Evolutionary conservation across 2,797 vertebrate genomes (phyloP).

Genomic region (Periparus ater): DNA sequence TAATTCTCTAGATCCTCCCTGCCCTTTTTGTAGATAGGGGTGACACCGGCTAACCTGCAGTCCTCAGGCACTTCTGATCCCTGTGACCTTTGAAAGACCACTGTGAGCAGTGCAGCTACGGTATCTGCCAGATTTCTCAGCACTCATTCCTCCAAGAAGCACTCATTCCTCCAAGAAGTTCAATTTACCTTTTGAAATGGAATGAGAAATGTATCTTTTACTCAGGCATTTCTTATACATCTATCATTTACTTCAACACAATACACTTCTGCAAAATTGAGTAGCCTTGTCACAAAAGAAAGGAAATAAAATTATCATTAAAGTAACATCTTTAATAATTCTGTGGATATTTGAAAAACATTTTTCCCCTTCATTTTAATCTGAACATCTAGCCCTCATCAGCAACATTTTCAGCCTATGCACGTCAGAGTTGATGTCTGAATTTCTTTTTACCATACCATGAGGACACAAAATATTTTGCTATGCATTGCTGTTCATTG

Average conservation of each 20-base stretch:
- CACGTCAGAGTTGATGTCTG: neutral
- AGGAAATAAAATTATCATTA: neutral
- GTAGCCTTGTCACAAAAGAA: neutral
- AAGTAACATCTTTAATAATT: neutral
- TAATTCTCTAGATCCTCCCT: neutral
- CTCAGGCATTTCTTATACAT: neutral
- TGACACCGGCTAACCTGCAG: neutral
- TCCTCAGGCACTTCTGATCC: neutral
- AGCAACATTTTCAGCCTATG: neutral
- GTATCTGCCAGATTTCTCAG: neutral
- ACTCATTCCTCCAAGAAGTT: neutral
- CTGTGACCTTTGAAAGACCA: neutral
- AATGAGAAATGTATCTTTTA: neutral
- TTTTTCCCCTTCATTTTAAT: neutral
- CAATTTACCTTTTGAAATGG: neutral
- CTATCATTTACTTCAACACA: neutral
- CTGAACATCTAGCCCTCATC: neutral
- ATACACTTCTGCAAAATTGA: neutral
- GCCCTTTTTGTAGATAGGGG: neutral
- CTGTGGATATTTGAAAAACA: neutral
- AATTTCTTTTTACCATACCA: neutral
- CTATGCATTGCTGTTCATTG: neutral
- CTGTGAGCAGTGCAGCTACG: neutral
- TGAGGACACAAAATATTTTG: neutral
- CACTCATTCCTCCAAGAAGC: neutral